Evolutionary conservation across 2,888 invertebrate genomes (phyloP).

Genomic region (Drosophila anomelani): DNA sequence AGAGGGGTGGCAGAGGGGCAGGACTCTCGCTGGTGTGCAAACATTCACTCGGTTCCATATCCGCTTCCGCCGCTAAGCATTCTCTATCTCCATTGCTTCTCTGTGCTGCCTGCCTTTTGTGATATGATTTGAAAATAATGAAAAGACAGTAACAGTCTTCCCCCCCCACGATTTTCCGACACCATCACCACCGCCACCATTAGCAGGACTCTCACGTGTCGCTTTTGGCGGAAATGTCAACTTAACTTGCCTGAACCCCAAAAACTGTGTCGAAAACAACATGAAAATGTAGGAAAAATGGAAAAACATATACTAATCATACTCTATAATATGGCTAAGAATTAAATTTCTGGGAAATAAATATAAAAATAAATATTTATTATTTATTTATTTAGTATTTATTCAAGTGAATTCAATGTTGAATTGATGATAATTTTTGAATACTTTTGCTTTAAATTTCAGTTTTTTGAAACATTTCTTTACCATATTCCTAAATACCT

Average conservation of each 20-base stretch:
- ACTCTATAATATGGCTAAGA: not conserved
- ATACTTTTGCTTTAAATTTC: no score
- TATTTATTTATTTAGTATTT: no score
- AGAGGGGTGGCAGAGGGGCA: not conserved
- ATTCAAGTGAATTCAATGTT: not conserved
- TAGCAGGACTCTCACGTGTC: slow-evolving; percentile 23
- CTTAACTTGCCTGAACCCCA: slow-evolving; percentile 66
- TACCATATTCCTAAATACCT: not conserved
- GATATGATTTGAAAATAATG: slow-evolving; percentile 81
- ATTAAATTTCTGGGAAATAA: not conserved
- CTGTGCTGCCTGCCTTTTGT: slow-evolving; percentile 34
- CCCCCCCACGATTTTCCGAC: slow-evolving; percentile 26
- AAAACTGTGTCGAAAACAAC: slow-evolving; percentile 50
- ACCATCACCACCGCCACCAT: slow-evolving; percentile 11
- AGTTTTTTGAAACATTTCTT: not conserved
- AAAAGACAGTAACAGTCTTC: slow-evolving; percentile 57
- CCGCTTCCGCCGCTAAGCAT: slow-evolving; percentile 65
- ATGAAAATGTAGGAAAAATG: not conserved
- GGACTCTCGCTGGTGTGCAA: slow-evolving; percentile 43
- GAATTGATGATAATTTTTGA: no score
- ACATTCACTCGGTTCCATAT: slow-evolving; percentile 68
- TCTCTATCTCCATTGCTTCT: slow-evolving; percentile 3
- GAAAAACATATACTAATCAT: not conserved
- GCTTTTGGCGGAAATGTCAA: slow-evolving; percentile 71
- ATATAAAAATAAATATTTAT: not conserved